Evolutionary conservation across 2,113 vertebrate species (phyloP), one percentile per base, ranked within the genome.

Genomic region (Psittacula cyanocephala): DNA sequence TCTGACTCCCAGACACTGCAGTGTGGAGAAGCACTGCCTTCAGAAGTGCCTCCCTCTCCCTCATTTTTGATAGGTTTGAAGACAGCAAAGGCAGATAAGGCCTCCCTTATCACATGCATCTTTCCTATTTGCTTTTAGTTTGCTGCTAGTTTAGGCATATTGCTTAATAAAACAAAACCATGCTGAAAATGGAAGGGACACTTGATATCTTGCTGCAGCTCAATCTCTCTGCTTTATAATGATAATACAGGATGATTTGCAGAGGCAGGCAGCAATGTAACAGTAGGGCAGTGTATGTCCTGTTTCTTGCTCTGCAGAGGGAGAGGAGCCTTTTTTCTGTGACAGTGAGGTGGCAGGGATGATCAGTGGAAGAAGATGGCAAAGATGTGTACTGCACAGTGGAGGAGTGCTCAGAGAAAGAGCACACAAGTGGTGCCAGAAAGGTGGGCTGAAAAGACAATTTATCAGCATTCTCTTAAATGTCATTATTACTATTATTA

Each of bases 1-100:
- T 52, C 90, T 86, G 92, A 67, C 76, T 94, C 81, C 64, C 49
- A 33, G 14, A 47, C 80, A 8, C 88, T 70, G 95, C 91, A 91
- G 76, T 20, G 71, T 83, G 87, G 79, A 59, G 80, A 89, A 91
- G 64, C 65, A 35, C 19, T 76, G 75, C 93, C 79, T 89, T 44
- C 5, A 13, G 3, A 76, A 55, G 47, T 43, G 44, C 24, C 28
- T 68, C 59, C 68, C 75, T 65, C 22, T 70, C 71, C 68, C 43
- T 68, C 55, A 3, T 39, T 68, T 64, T 67, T 88, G 25, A 10
- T 49, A 60, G 78, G 20, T 43, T 83, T 91, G 75, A 77, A 9
- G 4, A 71, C 70, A 86, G 17, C 31, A 16, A 44, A 85, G 46
- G 63, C 75, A 79, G 67, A 69, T 75, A 76, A 84, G 67, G 53